These are phyloP conservation scores for Hypotaenidia philippensis DNA, from an alignment of 2,797 vertebrate species.

Conservation along the genomic window DNA sequence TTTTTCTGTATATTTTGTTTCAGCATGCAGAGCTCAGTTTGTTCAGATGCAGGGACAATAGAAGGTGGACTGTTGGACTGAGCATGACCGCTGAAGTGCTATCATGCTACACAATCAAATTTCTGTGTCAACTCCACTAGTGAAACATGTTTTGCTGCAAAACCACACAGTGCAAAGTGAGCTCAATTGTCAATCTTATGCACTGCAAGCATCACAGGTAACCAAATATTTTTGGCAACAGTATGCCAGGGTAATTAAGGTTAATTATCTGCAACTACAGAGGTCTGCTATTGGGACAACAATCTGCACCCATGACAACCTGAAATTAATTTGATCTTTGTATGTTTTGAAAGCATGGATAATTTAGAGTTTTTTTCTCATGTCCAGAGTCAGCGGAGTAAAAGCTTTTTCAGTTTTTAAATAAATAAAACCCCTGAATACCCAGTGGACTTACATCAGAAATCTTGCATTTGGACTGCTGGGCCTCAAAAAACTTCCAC, in stretches of 20 bases:
- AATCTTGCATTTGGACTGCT: neutral
- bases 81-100: neutral
- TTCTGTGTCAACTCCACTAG: neutral
- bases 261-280: constrained; percentile 47
- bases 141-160: neutral
- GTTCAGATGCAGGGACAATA: neutral
- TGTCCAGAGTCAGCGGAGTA: constrained; percentile 12
- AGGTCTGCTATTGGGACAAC: constrained; percentile 8
- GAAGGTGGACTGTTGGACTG: neutral
- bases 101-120: neutral
- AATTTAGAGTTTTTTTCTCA: constrained; percentile 46
- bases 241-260: constrained; percentile 20
- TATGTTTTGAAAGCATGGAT: constrained; percentile 45
- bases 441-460: neutral
- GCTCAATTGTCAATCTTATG: neutral
- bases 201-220: neutral
- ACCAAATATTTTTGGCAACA: constrained; percentile 25
- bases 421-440: constrained; percentile 3
- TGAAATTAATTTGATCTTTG: constrained; percentile 51
- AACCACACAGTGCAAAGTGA: neutral
- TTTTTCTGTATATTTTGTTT: neutral
- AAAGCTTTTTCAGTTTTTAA: constrained; percentile 38
- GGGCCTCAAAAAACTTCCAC: neutral
- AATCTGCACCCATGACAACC: constrained; percentile 15
- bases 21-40: neutral